phyloP scores from a whole-genome alignment of 2,797 vertebrate genomes.

The Takifugu ocellatus region DNA sequence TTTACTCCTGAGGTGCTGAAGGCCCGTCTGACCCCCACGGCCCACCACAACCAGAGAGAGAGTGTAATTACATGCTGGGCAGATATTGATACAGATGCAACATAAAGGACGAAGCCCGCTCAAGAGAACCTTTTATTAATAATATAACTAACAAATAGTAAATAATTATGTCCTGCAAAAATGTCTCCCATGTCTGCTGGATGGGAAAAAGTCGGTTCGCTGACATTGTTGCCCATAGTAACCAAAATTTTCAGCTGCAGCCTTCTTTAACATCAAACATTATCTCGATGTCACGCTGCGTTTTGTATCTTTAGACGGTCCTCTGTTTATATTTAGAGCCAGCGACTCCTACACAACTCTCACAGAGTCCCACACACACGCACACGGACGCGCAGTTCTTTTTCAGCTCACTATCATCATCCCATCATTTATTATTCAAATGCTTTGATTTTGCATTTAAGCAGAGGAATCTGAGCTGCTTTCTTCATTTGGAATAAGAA shows the following conservation, averaged over 20 bases:
- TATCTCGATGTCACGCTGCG: conserved; percentile 2
- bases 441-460: no score
- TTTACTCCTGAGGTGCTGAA: conserved; percentile 57
- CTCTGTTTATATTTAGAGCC: conserved; percentile 4
- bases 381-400: no score
- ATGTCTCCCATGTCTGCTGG: neutral
- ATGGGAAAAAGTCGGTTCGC: conserved; percentile 8
- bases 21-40: conserved; percentile 51
- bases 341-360: neutral
- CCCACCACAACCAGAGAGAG: conserved; percentile 29
- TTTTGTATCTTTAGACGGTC: conserved; percentile 2
- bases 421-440: no score
- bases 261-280: neutral
- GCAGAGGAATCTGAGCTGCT: no score
- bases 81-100: conserved; percentile 17
- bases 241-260: conserved; percentile 5
- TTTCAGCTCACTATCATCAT: no score
- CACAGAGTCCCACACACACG: no score
- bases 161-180: neutral
- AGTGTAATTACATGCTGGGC: conserved; percentile 58
- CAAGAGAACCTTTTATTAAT: conserved; percentile 2
- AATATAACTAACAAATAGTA: neutral
- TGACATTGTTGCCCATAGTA: conserved; percentile 25
- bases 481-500: no score
- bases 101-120: no score